These are phyloP conservation scores for Nasua narica DNA, from an alignment of 2,797 vertebrate species.

Conservation along the genomic window DNA sequence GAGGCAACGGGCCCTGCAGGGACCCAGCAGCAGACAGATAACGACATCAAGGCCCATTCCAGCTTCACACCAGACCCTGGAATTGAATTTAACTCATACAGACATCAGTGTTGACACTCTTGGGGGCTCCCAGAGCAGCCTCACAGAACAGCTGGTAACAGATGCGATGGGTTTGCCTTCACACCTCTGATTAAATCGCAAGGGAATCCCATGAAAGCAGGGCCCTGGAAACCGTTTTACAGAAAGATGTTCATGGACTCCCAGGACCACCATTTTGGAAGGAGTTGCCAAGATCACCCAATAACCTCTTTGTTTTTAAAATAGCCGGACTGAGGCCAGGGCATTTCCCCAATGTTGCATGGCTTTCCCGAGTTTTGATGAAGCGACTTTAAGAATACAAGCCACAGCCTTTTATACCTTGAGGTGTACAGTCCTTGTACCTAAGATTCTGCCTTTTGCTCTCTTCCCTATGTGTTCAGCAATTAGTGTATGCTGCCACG, in stretches of 20 bases:
- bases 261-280: background rate
- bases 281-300: background rate
- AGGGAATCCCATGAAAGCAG: background rate
- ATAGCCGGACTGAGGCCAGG: background rate
- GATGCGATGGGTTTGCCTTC: constrained; percentile 49
- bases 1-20: background rate
- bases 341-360: background rate
- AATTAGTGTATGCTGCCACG: fast-evolving
- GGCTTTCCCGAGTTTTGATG: background rate
- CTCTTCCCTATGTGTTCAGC: fast-evolving
- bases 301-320: background rate
- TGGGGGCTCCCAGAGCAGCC: constrained; percentile 31
- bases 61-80: constrained; percentile 41
- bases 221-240: background rate
- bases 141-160: constrained; percentile 49
- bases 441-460: background rate
- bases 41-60: constrained; percentile 45
- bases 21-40: constrained; percentile 51
- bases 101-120: constrained; percentile 18
- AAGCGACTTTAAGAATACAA: background rate
- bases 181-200: background rate
- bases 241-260: background rate
- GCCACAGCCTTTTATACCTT: background rate
- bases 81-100: constrained; percentile 65
- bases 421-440: background rate